Base-by-base conservation (phyloP, 2,113 vertebrate genomes). In the Notiomystis cincta region DNA sequence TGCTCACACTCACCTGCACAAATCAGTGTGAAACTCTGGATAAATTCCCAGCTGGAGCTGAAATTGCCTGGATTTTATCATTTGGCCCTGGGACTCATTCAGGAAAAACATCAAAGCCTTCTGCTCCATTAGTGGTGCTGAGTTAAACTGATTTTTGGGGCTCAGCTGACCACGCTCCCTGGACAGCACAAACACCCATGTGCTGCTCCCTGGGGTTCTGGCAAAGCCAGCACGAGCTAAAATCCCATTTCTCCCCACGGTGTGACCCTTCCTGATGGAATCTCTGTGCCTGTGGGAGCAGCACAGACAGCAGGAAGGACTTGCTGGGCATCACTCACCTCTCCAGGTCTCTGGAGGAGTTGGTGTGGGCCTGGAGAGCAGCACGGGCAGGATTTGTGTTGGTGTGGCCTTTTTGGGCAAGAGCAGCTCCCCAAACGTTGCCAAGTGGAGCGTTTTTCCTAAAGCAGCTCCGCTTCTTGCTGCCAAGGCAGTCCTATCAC, bases 41-140 rank as follows among this genome's bases (percentile, higher is more conserved):
- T 10, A 28, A 67, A 86, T 72, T 82, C 66, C 42, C 14, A 6
- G 38, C 24, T 6, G 18, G 66, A 69, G 69, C 67, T 85, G 71
- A 30, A 90, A 79, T 42, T 42, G 35, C 42, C 45, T 82, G 53
- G 56, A 51, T 72, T 93, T 91, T 97, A 86, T 50, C 28, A 78
- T 92, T 81, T n/a, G 23, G 45, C 50, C 28, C 31, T 61, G 35
- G 73, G 87, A 21, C 8, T 70, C 3, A 6, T 80, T 92, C 61
- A 90, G 87, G 50, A 81, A 87, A 76, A 95, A 44, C 11, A 50
- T 92, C 60, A 78, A 83, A 72, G 44, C 56, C 33, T 86, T 77
- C 62, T 88, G 81, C 81, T 89, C 48, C 3, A 5, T 54, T 85
- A 20, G 53, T 72, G 87, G 77, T 83, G 84, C 89, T 15, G 83